These are phyloP conservation scores for Plodia interpunctella DNA, from an alignment of 1,140 invertebrate genomes.

Conservation along the genomic window DNA sequence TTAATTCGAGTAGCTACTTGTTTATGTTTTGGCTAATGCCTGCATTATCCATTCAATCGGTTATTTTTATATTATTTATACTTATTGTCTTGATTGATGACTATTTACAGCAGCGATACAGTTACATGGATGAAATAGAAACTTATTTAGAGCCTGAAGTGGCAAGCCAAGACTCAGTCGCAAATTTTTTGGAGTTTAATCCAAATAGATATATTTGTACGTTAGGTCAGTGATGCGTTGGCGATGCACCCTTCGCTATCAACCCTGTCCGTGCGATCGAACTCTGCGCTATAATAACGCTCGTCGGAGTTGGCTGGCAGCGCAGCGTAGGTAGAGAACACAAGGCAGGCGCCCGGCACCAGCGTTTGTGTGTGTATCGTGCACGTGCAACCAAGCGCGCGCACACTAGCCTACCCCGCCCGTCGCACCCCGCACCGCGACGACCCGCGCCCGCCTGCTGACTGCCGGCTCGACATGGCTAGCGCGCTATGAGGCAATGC, in stretches of 20 bases:
- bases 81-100: too few species aligned
- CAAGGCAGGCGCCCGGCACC: constrained; percentile 55
- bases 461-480: constrained; percentile 52
- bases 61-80: too few species aligned
- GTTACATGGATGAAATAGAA: too few species aligned
- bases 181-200: too few species aligned
- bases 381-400: constrained; percentile 30
- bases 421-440: constrained; percentile 22
- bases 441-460: constrained; percentile 31
- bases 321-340: constrained; percentile 69
- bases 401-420: constrained; percentile 37
- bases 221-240: not conserved
- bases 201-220: too few species aligned
- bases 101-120: too few species aligned
- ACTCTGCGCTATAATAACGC: constrained; percentile 45
- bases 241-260: constrained; percentile 45
- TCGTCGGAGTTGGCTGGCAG: constrained; percentile 31
- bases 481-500: constrained; percentile 68
- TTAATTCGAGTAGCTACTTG: not conserved
- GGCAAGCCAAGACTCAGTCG: not conserved
- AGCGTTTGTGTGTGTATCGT: constrained; percentile 44
- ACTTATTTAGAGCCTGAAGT: not conserved
- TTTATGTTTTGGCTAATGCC: not conserved
- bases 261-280: constrained; percentile 57
- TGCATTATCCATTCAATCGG: not conserved